Evolutionary conservation across 2,888 invertebrate species (phyloP).

Genomic region (Sepiola atlantica): DNA sequence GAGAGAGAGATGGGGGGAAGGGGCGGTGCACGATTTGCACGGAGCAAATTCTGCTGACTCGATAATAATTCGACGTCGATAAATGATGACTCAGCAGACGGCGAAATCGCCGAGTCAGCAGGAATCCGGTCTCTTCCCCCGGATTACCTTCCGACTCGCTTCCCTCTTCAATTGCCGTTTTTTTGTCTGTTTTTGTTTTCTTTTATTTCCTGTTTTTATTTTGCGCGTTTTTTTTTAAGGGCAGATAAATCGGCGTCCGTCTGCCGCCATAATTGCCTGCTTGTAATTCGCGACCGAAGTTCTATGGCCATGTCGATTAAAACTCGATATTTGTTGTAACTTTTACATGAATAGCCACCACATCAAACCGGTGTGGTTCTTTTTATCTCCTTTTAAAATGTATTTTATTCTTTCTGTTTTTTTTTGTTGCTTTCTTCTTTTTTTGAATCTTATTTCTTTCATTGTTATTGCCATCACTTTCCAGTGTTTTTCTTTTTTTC

Average conservation of each 20-base stretch:
- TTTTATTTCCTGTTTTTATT: slow-evolving; percentile 32
- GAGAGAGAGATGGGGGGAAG: neutral
- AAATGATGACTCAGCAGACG: slow-evolving; percentile 20
- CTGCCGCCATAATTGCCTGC: slow-evolving; percentile 21
- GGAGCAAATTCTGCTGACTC: neutral
- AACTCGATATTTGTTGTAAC: neutral
- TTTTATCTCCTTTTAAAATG: neutral
- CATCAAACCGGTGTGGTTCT: neutral
- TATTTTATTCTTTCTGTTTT: neutral
- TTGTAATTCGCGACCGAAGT: neutral
- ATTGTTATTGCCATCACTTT: neutral
- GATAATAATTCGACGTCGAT: neutral
- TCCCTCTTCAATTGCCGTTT: neutral
- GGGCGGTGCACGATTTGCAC: neutral
- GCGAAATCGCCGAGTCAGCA: slow-evolving; percentile 20
- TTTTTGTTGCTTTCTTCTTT: neutral
- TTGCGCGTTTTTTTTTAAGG: neutral
- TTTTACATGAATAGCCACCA: neutral
- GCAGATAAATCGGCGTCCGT: slow-evolving; percentile 15
- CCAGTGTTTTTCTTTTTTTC: neutral
- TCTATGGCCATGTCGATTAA: slow-evolving; percentile 32
- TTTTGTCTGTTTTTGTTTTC: neutral
- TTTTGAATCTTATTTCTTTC: neutral
- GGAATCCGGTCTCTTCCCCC: neutral
- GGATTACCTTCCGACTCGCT: neutral